A percentile compares a stretch with the other conserved stretches of the same genome.
These are phyloP conservation scores for Gibbula magus DNA, from an alignment of 2,888 invertebrate genomes.

Conservation along the genomic window DNA sequence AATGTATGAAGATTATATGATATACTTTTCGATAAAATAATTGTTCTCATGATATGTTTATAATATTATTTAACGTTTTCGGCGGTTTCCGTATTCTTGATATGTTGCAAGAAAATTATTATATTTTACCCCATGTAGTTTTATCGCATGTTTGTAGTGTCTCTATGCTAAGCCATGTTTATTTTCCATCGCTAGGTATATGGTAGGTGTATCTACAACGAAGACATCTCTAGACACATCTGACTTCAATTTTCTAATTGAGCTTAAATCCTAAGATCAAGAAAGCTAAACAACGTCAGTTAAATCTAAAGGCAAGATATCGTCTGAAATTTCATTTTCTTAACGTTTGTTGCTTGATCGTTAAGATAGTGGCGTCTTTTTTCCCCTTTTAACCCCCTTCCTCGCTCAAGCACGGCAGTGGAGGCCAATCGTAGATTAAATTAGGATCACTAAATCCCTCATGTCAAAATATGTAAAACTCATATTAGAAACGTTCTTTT, in stretches of 20 bases:
- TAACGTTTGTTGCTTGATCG: not conserved
- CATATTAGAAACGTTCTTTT: conserved; percentile 1
- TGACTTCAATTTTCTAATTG: conserved; percentile 14
- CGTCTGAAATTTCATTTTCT: conserved; percentile 1
- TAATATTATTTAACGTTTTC: too few species aligned
- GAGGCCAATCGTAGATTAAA: conserved; percentile 1
- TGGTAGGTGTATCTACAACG: not conserved
- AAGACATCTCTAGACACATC: not conserved
- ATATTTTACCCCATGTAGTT: too few species aligned
- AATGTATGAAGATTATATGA: too few species aligned
- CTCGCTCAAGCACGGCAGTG: not conserved
- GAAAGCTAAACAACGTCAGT: conserved; percentile 10
- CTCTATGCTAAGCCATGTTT: not conserved
- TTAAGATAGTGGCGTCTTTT: not conserved
- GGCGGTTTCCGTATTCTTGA: too few species aligned
- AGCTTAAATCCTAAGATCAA: not conserved
- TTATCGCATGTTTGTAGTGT: too few species aligned
- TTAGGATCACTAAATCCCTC: conserved; percentile 1
- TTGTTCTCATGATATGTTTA: too few species aligned
- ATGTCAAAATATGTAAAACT: conserved; percentile 23
- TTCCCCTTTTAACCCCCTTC: not conserved
- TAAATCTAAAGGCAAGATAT: conserved; percentile 13
- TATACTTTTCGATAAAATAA: too few species aligned
- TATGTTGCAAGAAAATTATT: too few species aligned
- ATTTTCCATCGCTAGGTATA: not conserved